Conservation (phyloP, 2,113 vertebrate genomes). For the Coturnix japonica region DNA sequence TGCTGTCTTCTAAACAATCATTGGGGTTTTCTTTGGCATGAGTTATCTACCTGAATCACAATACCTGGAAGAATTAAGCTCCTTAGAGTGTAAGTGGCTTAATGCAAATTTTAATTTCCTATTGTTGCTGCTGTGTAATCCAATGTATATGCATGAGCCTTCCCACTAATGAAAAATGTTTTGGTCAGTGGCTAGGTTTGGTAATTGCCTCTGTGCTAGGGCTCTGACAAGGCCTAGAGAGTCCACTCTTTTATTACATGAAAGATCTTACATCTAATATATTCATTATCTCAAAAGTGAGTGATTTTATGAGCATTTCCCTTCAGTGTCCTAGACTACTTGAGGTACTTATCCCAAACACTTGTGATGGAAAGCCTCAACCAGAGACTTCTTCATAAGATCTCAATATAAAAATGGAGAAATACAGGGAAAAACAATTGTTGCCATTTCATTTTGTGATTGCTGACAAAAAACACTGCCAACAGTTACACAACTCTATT, state of each 20-base stretch:
- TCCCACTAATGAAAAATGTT: neutral
- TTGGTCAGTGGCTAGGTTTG: neutral
- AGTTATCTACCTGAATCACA: neutral
- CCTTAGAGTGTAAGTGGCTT: neutral
- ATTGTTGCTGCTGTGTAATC: neutral
- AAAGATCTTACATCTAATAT: neutral
- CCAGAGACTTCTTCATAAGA: neutral
- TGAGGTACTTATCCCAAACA: neutral
- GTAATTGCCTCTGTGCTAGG: neutral
- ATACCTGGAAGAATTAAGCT: neutral
- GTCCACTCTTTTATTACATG: neutral
- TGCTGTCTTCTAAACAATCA: neutral
- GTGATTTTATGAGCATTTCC: neutral
- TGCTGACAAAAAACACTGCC: neutral
- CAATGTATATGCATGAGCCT: neutral
- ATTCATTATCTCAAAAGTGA: neutral
- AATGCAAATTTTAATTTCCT: neutral
- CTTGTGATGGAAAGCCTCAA: neutral
- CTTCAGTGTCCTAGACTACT: neutral
- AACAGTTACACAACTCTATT: neutral
- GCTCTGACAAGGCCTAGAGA: neutral
- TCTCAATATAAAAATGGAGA: neutral
- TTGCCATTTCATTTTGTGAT: rapidly evolving
- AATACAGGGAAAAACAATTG: neutral
- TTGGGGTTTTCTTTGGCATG: rapidly evolving